Evolutionary conservation across 1,140 invertebrate species (phyloP), one percentile per base, ranked within the genome.

Genomic region (Protaetia brevitarsis): DNA sequence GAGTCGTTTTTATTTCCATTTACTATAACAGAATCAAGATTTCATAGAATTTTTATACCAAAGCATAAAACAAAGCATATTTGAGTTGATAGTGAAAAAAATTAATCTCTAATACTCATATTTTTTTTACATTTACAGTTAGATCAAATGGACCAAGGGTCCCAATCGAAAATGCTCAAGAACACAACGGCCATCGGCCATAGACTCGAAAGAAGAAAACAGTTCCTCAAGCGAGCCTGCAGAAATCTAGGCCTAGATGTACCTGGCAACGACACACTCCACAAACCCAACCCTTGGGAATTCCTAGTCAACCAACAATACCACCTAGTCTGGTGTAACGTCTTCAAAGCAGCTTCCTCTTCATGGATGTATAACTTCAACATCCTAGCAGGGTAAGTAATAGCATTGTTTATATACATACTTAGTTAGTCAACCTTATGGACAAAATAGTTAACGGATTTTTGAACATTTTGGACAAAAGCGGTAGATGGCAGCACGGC

Each of bases 321-420:
- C 76, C 89, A 89, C 73, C 81, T 93, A 56, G 88, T 92, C 73
- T 93, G 91, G 87, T 93, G 91, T 76, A 93, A 92, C 76, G 86
- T 93, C 62, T 93, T 92, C 77, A 93, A 93, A 82, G 91, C 91
- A 8, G 92, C 91, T 0, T 92, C 90, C 27, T 91, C 91, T 1
- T 92, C 91, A 0, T 94, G 91, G 91, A 91, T 94, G 89, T 93
- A 92, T 78, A 93, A 93, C 79, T 93, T 93, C 73, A 93, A 93
- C 79, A 79, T 92, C 62, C 84, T 93, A 73, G 90, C 90, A 11
- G 90, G 90, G 79, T 91, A 69, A 71, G 51, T 58, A 10, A 2
- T 13, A 8, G 8, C 13, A 13, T 37, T 45, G 1, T 3, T 45
- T n/a, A n/a, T n/a, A n/a, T n/a, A n/a, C n/a, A n/a, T n/a, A n/a